Evolutionary conservation across 2,888 invertebrate genomes (phyloP).

Genomic region (Phalera bucephala): DNA sequence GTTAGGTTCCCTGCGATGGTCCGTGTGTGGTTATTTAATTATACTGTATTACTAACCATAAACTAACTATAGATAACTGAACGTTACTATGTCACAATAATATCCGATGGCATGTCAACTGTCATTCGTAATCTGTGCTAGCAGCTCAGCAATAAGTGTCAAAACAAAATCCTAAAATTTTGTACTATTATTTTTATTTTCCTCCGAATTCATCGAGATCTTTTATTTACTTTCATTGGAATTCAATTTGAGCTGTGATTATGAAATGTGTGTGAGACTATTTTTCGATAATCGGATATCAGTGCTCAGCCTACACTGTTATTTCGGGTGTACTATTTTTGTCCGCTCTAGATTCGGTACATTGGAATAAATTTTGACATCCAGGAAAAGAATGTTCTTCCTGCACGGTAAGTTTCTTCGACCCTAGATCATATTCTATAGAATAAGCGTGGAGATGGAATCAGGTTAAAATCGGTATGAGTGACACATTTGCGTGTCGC

Average conservation of each 20-base stretch:
- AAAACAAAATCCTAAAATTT: conserved; percentile 63
- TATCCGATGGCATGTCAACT: conserved; percentile 11
- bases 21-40: too few species aligned
- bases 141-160: conserved; percentile 47
- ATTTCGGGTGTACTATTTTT: conserved; percentile 81
- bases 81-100: conserved; percentile 3
- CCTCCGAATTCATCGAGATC: conserved; percentile 19
- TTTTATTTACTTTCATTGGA: conserved; percentile 17
- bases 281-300: conserved; percentile 17
- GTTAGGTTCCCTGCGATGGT: too few species aligned
- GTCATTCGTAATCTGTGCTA: conserved; percentile 24
- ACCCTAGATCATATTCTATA: conserved; percentile 19
- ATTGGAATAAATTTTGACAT: conserved; percentile 76
- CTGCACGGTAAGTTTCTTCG: conserved; percentile 61
- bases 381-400: conserved; percentile 75
- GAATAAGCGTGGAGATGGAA: conserved; percentile 25
- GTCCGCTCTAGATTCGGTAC: conserved; percentile 78
- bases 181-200: conserved; percentile 44
- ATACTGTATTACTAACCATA: too few species aligned
- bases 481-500: conserved; percentile 33
- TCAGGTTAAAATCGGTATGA: conserved; percentile 23
- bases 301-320: conserved; percentile 43
- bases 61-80: too few species aligned
- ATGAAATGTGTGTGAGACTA: conserved; percentile 21
- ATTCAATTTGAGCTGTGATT: conserved; percentile 19